These are phyloP conservation scores for Chrosomus eos DNA, from an alignment of 2,797 vertebrate species.

Conservation along the genomic window DNA sequence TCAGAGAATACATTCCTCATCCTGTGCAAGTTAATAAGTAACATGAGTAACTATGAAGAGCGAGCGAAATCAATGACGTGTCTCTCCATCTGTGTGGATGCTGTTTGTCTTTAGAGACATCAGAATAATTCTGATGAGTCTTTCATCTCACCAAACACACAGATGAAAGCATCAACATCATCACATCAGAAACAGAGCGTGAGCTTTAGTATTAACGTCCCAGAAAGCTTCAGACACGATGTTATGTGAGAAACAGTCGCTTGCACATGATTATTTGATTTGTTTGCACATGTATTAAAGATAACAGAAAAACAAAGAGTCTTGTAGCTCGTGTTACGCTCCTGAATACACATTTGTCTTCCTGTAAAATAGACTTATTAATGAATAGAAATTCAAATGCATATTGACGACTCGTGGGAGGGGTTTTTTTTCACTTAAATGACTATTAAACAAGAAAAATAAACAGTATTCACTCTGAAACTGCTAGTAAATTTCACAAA, in stretches of 20 bases:
- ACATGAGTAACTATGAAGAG: slow-evolving; percentile 68
- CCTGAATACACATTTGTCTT: background rate
- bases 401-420: background rate
- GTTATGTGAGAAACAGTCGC: background rate
- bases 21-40: slow-evolving; percentile 73
- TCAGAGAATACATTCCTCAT: slow-evolving; percentile 69
- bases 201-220: slow-evolving; percentile 31
- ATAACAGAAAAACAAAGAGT: background rate
- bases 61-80: slow-evolving; percentile 75
- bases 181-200: slow-evolving; percentile 65
- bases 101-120: slow-evolving; percentile 70
- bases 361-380: background rate
- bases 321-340: background rate
- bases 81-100: slow-evolving; percentile 70
- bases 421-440: background rate
- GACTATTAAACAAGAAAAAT: background rate
- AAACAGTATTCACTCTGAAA: background rate
- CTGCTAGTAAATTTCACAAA: too few relatives aligned
- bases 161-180: slow-evolving; percentile 71
- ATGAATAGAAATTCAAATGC: background rate
- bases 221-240: background rate
- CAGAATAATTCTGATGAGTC: slow-evolving; percentile 72
- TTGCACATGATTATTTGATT: background rate
- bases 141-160: slow-evolving; percentile 73
- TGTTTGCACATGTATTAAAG: background rate